phyloP scores from a whole-genome alignment of 2,888 invertebrate genomes.

The Apodemia duryi region DNA sequence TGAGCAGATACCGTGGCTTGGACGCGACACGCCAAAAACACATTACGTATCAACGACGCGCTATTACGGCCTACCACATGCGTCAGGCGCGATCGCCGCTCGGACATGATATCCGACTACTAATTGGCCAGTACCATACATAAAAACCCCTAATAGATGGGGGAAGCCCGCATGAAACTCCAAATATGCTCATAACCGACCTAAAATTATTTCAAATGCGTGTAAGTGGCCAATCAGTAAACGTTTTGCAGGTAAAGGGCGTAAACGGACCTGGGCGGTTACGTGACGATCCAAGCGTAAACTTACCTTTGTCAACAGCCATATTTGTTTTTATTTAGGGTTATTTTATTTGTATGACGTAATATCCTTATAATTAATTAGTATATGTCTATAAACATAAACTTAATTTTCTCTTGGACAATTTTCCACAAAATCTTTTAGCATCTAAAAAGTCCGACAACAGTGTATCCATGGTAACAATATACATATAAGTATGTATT shows the following conservation, averaged over 20 bases:
- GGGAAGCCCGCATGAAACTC: slow-evolving; percentile 47
- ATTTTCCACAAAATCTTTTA: no score
- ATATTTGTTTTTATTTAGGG: slow-evolving; percentile 61
- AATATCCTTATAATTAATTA: slow-evolving; percentile 1
- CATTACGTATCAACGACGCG: slow-evolving; percentile 67
- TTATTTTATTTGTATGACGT: slow-evolving; percentile 35
- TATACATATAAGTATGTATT: no score
- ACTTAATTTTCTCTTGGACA: no score
- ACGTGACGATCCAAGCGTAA: slow-evolving; percentile 59
- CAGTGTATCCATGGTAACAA: no score
- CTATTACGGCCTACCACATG: slow-evolving; percentile 73
- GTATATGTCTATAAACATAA: no score
- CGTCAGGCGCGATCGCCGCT: slow-evolving; percentile 61
- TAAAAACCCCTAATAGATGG: slow-evolving; percentile 55
- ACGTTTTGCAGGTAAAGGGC: slow-evolving; percentile 23
- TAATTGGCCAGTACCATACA: slow-evolving; percentile 3
- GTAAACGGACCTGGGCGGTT: slow-evolving; percentile 50
- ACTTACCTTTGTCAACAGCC: slow-evolving; percentile 53
- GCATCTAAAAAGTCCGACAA: no score
- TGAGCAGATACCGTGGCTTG: slow-evolving; percentile 61
- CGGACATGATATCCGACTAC: not conserved
- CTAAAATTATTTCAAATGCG: slow-evolving; percentile 41
- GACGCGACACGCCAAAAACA: slow-evolving; percentile 66
- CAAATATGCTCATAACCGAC: slow-evolving; percentile 13
- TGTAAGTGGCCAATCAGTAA: slow-evolving; percentile 51